These are phyloP conservation scores for Amblyteles armatorius DNA, from an alignment of 2,888 invertebrate species.

Conservation along the genomic window DNA sequence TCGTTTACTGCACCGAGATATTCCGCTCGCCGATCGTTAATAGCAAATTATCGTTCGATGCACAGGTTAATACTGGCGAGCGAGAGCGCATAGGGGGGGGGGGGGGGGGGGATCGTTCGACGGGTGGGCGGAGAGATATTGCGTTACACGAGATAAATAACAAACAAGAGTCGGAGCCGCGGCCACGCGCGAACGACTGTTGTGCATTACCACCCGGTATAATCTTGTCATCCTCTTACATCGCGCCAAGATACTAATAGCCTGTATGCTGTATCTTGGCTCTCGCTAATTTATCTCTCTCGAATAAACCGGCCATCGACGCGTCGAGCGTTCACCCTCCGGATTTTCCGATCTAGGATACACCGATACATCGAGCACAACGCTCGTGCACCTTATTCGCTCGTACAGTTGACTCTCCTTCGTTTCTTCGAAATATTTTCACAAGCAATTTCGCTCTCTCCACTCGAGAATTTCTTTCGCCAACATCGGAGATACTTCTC, in stretches of 20 bases:
- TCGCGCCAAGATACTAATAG: conserved; percentile 32
- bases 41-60: conserved; percentile 66
- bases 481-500: background rate
- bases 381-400: background rate
- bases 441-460: conserved; percentile 9
- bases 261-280: conserved; percentile 1
- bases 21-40: conserved; percentile 58
- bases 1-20: conserved; percentile 50
- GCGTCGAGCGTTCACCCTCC: background rate
- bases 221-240: conserved; percentile 56
- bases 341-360: background rate
- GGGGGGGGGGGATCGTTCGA: background rate
- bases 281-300: conserved; percentile 13
- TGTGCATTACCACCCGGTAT: conserved; percentile 41
- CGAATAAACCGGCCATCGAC: background rate
- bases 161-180: conserved; percentile 26
- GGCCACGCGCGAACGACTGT: conserved; percentile 25
- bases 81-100: conserved; percentile 20
- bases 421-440: conserved; percentile 19
- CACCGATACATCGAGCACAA: too few relatives aligned
- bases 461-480: conserved; percentile 5
- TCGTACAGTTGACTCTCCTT: background rate
- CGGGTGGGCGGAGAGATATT: conserved; percentile 67
- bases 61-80: conserved; percentile 60
- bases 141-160: conserved; percentile 53